Base-by-base conservation (phyloP, 2,113 vertebrate genomes). In the Oreochromis aureus region DNA sequence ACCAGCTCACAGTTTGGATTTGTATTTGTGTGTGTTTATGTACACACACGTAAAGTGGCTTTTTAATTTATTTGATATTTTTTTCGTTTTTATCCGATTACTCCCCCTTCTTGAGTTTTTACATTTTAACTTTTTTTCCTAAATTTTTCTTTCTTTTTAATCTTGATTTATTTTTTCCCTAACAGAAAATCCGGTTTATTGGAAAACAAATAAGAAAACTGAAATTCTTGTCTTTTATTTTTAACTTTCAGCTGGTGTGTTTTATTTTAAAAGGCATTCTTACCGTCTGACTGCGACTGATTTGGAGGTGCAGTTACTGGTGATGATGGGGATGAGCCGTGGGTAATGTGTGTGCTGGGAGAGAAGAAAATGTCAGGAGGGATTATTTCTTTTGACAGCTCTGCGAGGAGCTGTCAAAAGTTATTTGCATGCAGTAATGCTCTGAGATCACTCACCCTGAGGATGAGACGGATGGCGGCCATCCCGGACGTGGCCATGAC, bases 401-500 rank as follows among this genome's bases (percentile, higher is more conserved):
- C 44, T 51, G 16, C 3, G 6, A 48, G 46, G 73, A 78, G 24
- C 24, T 24, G 24, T 24, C 24, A 24, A 24, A 24, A 13, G 18
- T n/a, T 32, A 53, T 53, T 30, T 51, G 44, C 44, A 32, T 27
- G 10, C 44, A 51, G 71, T 76, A 32, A 76, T 5, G 54, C 32
- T 34, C 81, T 34, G 81, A 10, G 19, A 10, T 46, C 82, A 95
- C 98, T 97, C 91, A 99, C 99, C 95, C 98, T 96, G 87, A 99
- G 98, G 89, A 99, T 99, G 96, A 99, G 96, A 89, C 98, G 97
- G 88, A 99, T 98, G 87, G 96, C 96, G 83, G 98, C 99, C 87
- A 98, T 93, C 55, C 99, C 98, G 10, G 99, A 99, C n/a, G 98
- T 99, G 92, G 99, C 98, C 97, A 99, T 99, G 91, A 99, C 94